Conservation (phyloP, 1,140 invertebrate species). For the Micrasema longulum region DNA sequence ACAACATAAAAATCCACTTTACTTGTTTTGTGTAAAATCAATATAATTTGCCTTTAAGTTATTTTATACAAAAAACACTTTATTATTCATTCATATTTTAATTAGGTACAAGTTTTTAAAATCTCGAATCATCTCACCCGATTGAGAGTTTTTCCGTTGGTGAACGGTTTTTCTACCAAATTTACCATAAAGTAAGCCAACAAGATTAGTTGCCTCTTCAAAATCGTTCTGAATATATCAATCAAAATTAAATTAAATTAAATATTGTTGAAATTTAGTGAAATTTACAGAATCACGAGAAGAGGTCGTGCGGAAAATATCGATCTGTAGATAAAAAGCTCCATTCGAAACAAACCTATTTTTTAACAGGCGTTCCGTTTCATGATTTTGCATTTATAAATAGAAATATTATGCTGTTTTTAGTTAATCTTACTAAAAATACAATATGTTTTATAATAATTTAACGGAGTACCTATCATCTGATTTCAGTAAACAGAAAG, state of each 20-base stretch:
- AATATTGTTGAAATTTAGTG: conserved; percentile 11
- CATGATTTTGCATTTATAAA: conserved; percentile 15
- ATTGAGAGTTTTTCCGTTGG: no score
- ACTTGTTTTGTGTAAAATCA: no score
- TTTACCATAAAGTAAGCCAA: not conserved
- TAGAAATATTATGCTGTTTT: conserved; percentile 11
- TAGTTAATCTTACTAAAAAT: not conserved
- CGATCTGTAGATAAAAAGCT: conserved; percentile 40
- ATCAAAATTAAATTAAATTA: conserved; percentile 7
- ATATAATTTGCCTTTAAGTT: no score
- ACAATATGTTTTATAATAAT: not conserved
- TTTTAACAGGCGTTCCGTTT: conserved; percentile 32
- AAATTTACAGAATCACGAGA: conserved; percentile 10
- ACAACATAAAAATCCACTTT: no score
- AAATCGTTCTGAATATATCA: no score
- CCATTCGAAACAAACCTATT: conserved; percentile 2
- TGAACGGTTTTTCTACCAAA: no score
- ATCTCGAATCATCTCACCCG: no score
- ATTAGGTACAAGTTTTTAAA: no score
- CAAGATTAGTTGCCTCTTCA: not conserved
- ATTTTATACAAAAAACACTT: no score
- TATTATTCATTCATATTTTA: no score
- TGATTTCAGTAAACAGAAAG: not conserved
- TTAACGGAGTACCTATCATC: not conserved
- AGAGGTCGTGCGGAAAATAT: conserved; percentile 48